Evolutionary conservation across 2,888 invertebrate species (phyloP), one percentile per base, ranked within the genome.

Genomic region (Amiota mariae): DNA sequence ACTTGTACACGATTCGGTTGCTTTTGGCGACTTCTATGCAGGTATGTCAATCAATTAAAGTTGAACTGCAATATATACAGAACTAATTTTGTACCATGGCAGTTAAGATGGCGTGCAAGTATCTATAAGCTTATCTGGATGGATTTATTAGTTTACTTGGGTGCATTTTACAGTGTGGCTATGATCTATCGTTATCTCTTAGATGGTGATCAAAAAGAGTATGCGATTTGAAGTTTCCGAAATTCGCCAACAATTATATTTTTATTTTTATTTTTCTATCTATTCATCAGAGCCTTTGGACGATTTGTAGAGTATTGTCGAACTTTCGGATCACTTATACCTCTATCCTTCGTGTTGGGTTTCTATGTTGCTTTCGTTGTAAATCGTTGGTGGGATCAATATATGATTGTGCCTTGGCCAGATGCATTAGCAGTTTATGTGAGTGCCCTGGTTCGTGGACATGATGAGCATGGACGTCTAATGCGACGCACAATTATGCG

Each of bases 111-210:
- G 98, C 93, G 93, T 79, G 97, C 97, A 56, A 97, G 97, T 87
- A 95, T 98, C 84, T 98, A 97, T 92, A 97, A 97, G 90, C 91
- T 97, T 79, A 94, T 98, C 75, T 98, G 97, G 96, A 91, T 95
- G 79, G 97, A 98, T 89, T 91, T 97, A 70, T 87, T 95, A 18
- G 91, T 95, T 63, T 98, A 96, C 89, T 91, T 96, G 77, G 88
- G 92, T n/a, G 88, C 94, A 72, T 97, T 96, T 90, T 96, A 96
- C 85, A 83, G 91, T 46, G 78, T 84, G 73, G 82, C 81, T 1
- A 18, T 84, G 1, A 12, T 86, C 15, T 87, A 87, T 66, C 80
- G 82, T 3, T 64, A 47, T 47, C 12, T 72, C 0, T 72, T 87
- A 0, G 46, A 49, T 1, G 72, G 73, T 0, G 3, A 20, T 0